Evolutionary conservation across 2,797 vertebrate species (phyloP).

Genomic region (Gymnoscopelus microlampas): DNA sequence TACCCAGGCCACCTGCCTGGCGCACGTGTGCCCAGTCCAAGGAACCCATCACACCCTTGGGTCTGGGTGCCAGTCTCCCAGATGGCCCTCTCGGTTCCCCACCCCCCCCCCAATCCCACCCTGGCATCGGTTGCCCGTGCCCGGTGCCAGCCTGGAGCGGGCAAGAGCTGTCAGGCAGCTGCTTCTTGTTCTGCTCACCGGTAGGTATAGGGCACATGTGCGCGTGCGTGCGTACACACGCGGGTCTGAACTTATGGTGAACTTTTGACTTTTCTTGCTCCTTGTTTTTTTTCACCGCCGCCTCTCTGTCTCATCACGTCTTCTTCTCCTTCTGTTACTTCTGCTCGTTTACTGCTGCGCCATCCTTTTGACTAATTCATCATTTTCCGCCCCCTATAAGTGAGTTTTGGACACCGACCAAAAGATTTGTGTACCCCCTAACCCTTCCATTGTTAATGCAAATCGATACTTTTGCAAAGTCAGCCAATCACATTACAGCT

Average conservation of each 20-base stretch:
- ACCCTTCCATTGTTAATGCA: too few species aligned
- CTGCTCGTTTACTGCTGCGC: neutral
- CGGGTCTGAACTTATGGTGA: constrained; percentile 48
- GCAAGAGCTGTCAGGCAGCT: constrained; percentile 69
- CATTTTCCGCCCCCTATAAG: too few species aligned
- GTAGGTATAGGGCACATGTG: too few species aligned
- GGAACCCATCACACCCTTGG: constrained; percentile 45
- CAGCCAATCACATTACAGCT: too few species aligned
- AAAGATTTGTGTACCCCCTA: too few species aligned
- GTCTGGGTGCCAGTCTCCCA: constrained; percentile 72
- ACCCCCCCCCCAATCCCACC: constrained; percentile 30
- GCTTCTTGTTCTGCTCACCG: constrained; percentile 61
- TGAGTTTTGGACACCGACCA: too few species aligned
- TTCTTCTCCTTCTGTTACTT: neutral
- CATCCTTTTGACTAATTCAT: neutral
- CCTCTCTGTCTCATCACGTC: neutral
- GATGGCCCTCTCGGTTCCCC: constrained; percentile 71
- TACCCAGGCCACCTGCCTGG: constrained; percentile 60
- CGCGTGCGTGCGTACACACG: neutral
- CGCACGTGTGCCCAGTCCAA: constrained; percentile 57
- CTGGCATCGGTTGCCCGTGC: constrained; percentile 60
- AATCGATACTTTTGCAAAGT: too few species aligned
- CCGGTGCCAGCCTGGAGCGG: constrained; percentile 70
- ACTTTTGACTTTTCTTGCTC: constrained; percentile 30
- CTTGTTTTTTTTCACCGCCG: constrained; percentile 1